These are phyloP conservation scores for Siniperca knerii DNA, from an alignment of 2,113 vertebrate genomes.

Conservation along the genomic window DNA sequence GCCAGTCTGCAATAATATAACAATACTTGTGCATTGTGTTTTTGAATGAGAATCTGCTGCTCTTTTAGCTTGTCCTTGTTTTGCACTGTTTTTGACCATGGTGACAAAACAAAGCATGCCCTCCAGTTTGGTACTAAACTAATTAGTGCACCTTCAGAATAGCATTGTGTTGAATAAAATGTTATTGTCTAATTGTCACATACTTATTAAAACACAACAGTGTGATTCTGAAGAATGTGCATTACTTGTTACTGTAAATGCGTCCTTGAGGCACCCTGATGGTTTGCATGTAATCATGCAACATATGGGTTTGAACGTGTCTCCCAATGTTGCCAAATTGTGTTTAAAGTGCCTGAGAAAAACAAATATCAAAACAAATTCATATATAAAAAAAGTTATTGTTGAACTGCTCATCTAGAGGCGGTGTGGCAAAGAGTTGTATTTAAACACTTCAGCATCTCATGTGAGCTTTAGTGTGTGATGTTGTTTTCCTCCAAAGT, in stretches of 20 bases:
- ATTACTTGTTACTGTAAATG: not conserved
- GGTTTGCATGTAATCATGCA: not conserved
- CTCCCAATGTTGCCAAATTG: not conserved
- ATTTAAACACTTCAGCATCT: constrained; percentile 9
- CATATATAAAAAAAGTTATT: not conserved
- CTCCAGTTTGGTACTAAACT: not conserved
- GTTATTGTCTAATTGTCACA: too few species aligned
- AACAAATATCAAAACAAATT: not conserved
- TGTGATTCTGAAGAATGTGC: too few species aligned
- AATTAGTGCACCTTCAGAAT: not conserved
- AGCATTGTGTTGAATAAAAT: not conserved
- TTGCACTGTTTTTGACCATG: not conserved
- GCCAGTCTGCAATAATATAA: not conserved
- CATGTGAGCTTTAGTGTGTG: constrained; percentile 2
- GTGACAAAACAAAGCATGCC: not conserved
- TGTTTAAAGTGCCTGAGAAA: not conserved
- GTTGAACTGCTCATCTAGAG: not conserved
- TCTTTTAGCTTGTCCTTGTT: not conserved
- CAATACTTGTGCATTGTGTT: not conserved
- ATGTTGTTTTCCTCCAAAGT: constrained; percentile 7
- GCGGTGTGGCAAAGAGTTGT: not conserved
- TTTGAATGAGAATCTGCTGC: not conserved
- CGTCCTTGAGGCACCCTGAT: not conserved
- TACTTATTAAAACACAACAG: not conserved
- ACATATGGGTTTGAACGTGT: not conserved